phyloP scores from a whole-genome alignment of 1,140 invertebrate genomes.

The Drosophila bipectinata region DNA sequence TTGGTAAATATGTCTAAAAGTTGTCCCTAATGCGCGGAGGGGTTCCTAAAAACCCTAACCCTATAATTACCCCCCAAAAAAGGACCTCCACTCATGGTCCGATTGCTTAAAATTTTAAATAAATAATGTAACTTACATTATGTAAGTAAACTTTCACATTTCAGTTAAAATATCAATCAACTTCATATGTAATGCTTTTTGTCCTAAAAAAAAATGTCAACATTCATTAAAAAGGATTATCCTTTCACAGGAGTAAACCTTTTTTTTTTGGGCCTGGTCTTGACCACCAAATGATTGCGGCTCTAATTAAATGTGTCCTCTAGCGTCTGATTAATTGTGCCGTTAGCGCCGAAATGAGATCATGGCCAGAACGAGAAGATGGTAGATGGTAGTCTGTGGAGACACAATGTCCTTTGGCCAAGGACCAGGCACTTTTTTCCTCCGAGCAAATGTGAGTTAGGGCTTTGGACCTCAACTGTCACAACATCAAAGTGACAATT shows the following conservation, averaged over 20 bases:
- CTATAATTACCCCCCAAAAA: background rate
- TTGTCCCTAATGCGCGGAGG: constrained; percentile 40
- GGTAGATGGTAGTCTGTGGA: constrained; percentile 58
- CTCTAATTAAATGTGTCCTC: constrained; percentile 75
- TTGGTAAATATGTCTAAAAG: constrained; percentile 55
- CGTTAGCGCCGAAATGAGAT: constrained; percentile 52
- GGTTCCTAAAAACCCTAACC: constrained; percentile 5
- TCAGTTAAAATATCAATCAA: background rate
- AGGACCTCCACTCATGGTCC: background rate
- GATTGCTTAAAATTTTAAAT: background rate
- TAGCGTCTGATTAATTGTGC: constrained; percentile 76
- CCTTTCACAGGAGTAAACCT: constrained; percentile 28
- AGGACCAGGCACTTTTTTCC: constrained; percentile 11
- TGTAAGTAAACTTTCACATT: background rate
- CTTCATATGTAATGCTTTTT: background rate
- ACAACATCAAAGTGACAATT: constrained; percentile 80
- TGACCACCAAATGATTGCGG: constrained; percentile 55
- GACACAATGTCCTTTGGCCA: constrained; percentile 26
- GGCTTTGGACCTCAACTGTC: constrained; percentile 41
- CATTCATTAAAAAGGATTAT: constrained; percentile 17
- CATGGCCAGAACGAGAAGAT: constrained; percentile 13
- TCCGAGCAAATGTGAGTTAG: background rate
- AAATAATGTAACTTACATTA: background rate
- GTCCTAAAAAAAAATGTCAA: constrained; percentile 8
- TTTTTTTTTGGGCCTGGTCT: constrained; percentile 42